Evolutionary conservation across 2,797 vertebrate species (phyloP), one percentile per base, ranked within the genome.

Genomic region (Sebastiscus tertius): DNA sequence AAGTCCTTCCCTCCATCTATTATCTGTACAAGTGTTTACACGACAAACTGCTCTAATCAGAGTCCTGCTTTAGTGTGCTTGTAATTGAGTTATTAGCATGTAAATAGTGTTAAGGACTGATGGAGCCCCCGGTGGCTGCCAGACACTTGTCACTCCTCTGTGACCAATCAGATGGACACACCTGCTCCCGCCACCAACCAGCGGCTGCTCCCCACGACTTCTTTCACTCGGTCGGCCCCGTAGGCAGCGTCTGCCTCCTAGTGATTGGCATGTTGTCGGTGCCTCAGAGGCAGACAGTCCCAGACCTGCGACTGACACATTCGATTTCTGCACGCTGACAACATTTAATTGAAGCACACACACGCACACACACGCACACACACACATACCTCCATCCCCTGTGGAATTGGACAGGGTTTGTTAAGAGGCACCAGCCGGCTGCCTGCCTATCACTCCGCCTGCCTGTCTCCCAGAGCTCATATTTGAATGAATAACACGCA

Each of bases 401-500:
- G 71, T 31, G 67, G 66, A 77, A 86, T 72, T 65, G 67, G 59
- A 73, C 29, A 24, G 29, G 71, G 69, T 84, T 82, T 55, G 81
- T 88, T 84, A 80, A 67, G 77, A 84, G 87, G 82, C 52, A 27
- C 24, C 62, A 20, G 72, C 55, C 29, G n/a, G 58, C 77, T 3
- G 63, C 56, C 73, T 81, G 86, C 81, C 81, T 5, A 73, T 87
- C 86, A 85, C 59, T 22, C 72, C 1, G 27, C 71, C 63, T 4
- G 77, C 56, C 65, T 39, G 59, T 70, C 76, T 77, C 16, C 72
- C 59, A 20, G 60, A 49, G 31, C 65, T 90, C 81, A 70, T 74
- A 85, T 86, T 76, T 81, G 76, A 87, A 90, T 89, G 77, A 89
- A 61, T 33, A 88, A 80, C 88, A 86, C 24, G 22, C 52, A 58